A percentile compares a stretch with the other conserved stretches of the same genome.
phyloP scores from a whole-genome alignment of 1,140 invertebrate genomes.

The Tetraneura akinire region DNA sequence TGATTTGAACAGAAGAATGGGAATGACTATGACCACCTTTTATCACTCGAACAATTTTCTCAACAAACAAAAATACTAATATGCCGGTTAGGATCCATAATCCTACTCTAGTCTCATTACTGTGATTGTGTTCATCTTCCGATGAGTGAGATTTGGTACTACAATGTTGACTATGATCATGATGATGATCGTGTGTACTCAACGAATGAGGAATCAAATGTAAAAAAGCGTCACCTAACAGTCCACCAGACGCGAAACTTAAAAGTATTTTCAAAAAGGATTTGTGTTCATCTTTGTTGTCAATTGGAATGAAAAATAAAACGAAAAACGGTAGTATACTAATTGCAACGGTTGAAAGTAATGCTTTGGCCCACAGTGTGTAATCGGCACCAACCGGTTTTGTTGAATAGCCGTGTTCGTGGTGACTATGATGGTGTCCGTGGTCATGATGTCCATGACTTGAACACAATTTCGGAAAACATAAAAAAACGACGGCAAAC shows the following conservation, averaged over 20 bases:
- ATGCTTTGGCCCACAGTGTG: slow-evolving; percentile 76
- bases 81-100: slow-evolving; percentile 89
- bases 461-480: slow-evolving; percentile 59
- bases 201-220: slow-evolving; percentile 96
- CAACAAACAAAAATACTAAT: slow-evolving; percentile 85
- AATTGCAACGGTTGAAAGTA: slow-evolving; percentile 87
- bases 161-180: slow-evolving; percentile 61
- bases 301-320: slow-evolving; percentile 89
- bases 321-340: slow-evolving; percentile 93
- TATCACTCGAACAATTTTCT: slow-evolving; percentile 88
- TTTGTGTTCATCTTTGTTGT: slow-evolving; percentile 81
- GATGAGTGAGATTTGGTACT: slow-evolving; percentile 58
- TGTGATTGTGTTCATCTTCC: slow-evolving; percentile 62
- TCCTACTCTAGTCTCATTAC: slow-evolving; percentile 82
- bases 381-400: slow-evolving; percentile 70
- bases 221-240: slow-evolving; percentile 93
- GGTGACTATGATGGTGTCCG: slow-evolving; percentile 56
- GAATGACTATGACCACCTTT: slow-evolving; percentile 78
- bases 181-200: slow-evolving; percentile 65
- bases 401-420: slow-evolving; percentile 59
- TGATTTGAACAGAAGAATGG: slow-evolving; percentile 3
- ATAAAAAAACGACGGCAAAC: slow-evolving; percentile 59
- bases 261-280: slow-evolving; percentile 85
- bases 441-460: slow-evolving; percentile 56
- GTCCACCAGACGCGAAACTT: slow-evolving; percentile 91